phyloP scores from a whole-genome alignment of 2,888 invertebrate species.

The Stratiomys singularior region DNA sequence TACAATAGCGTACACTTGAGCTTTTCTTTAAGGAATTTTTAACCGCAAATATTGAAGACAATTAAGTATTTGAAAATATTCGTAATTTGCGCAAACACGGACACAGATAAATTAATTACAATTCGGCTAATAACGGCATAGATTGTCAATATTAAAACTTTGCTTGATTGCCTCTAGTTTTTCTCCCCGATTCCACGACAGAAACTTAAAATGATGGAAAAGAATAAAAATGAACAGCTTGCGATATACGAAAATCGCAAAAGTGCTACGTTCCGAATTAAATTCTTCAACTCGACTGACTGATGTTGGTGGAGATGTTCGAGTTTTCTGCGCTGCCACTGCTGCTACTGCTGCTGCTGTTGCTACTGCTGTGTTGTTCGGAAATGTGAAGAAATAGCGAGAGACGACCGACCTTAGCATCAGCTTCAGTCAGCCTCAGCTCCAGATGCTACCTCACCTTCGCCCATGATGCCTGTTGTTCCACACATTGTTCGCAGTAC shows the following conservation, averaged over 20 bases:
- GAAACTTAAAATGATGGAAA: neutral
- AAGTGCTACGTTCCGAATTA: conserved; percentile 42
- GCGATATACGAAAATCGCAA: too few relatives aligned
- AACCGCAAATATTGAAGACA: too few relatives aligned
- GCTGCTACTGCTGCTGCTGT: neutral
- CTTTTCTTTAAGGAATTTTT: too few relatives aligned
- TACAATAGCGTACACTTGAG: neutral
- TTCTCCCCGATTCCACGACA: neutral
- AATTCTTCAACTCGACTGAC: conserved; percentile 48
- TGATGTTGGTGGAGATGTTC: conserved; percentile 13
- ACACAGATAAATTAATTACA: neutral
- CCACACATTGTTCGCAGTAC: neutral
- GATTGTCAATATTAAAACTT: neutral
- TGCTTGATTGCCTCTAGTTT: neutral
- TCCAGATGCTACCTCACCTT: neutral
- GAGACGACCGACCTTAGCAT: neutral
- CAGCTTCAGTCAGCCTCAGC: neutral
- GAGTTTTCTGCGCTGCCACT: neutral
- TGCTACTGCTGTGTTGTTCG: neutral
- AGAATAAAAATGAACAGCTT: neutral
- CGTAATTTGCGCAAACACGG: neutral
- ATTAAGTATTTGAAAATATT: neutral
- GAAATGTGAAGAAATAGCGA: conserved; percentile 7
- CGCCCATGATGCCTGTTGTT: neutral
- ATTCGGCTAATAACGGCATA: neutral